phyloP scores from a whole-genome alignment of 2,888 invertebrate species.

The Synanthedon vespiformis region DNA sequence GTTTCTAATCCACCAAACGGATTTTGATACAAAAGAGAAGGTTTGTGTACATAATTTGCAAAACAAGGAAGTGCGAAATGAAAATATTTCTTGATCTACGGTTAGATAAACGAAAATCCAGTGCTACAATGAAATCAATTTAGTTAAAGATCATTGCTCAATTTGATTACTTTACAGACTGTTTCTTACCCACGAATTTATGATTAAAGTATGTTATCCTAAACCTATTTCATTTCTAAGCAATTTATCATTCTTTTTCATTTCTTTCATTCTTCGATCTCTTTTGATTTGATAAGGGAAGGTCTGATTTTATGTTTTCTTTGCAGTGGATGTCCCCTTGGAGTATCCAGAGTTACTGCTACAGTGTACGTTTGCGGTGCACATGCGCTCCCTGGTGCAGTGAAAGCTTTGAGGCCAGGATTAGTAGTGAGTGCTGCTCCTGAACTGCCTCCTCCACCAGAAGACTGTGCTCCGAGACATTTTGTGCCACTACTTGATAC shows the following conservation, averaged over 20 bases:
- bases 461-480: slow-evolving; percentile 72
- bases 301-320: slow-evolving; percentile 4
- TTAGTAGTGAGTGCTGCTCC: slow-evolving; percentile 86
- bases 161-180: no score
- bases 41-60: no score
- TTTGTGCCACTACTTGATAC: slow-evolving; percentile 82
- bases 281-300: background rate
- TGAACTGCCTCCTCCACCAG: slow-evolving; percentile 80
- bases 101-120: no score
- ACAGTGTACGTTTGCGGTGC: slow-evolving; percentile 85
- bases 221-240: no score
- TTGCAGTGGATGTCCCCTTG: slow-evolving; percentile 63
- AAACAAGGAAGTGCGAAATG: no score
- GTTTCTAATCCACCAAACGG: no score
- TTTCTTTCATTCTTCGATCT: background rate
- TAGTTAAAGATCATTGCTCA: no score
- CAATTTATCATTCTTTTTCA: background rate
- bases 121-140: no score
- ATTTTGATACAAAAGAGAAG: no score
- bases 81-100: no score
- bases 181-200: no score
- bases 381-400: slow-evolving; percentile 76
- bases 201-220: no score
- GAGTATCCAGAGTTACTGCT: slow-evolving; percentile 79
- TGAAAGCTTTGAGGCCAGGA: slow-evolving; percentile 77